Base-by-base conservation (phyloP, 37 sponge, comb jelly and placozoan genomes). In the Amphimedon queenslandica region DNA sequence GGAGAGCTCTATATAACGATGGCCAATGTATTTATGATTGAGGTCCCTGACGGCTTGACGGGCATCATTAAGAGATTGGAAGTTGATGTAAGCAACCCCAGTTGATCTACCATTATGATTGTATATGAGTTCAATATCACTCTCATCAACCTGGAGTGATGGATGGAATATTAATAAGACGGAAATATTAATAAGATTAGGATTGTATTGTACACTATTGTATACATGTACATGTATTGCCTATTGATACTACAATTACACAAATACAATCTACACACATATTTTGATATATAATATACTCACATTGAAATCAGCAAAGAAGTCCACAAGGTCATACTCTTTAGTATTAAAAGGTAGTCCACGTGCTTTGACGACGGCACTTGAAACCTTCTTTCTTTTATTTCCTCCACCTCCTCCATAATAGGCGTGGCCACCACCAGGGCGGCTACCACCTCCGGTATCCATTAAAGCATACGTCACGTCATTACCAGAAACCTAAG, bases 1-100 rank as follows among this genome's bases (percentile, higher is more conserved):
- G 35, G 82, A 84, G 29, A 90, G 82, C 58, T 90, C 86, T 24
- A 90, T 64, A 30, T 84, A 85, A 57, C 91, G 60, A 23, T 61
- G 42, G 16, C 86, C 91, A 55, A 90, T 72, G 67, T 82, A 70
- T 39, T 82, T 85, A 18, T 79, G 57, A 35, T 84, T 58, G 58
- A 73, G 77, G 78, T 90, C 86, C 47, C 57, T 69, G 10, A 90
- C 73, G 6, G 91, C 91, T 28, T 75, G 70, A 67, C 78, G 70
- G 27, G 91, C 91, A 27, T 67, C 63, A n/a, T 24, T 29, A 24
- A 29, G 78, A 38, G 73, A 55, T 23, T 73, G 20, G 66, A 90
- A 85, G 24, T 78, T 47, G 24, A 90, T 70, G 60, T 70, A 82
- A 40, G 86, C 91, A n/a, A 82, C 76, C 8, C 91, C 86, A 67